Conservation (phyloP, 2,888 invertebrate species). For the Stenurella melanura region DNA sequence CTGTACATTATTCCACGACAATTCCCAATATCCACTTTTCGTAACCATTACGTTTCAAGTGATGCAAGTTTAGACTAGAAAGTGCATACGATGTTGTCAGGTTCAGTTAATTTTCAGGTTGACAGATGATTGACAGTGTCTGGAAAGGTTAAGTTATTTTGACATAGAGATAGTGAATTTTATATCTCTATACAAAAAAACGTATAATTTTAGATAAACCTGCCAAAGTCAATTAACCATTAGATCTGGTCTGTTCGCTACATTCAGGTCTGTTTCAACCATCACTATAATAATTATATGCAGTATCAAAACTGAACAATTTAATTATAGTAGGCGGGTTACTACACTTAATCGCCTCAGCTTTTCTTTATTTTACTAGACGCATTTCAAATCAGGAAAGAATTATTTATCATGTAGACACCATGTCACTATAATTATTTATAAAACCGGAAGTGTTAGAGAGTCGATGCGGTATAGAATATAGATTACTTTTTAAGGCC, state of each 20-base stretch:
- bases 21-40: no score
- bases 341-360: neutral
- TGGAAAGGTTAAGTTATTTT: neutral
- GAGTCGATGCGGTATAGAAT: neutral
- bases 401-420: slow-evolving; percentile 18
- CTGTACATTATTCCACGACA: no score
- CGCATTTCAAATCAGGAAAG: neutral
- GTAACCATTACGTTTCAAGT: neutral
- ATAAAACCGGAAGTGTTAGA: slow-evolving; percentile 17
- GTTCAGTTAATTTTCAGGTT: neutral
- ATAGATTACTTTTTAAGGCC: neutral
- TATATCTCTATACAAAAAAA: neutral
- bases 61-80: neutral
- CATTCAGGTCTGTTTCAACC: neutral
- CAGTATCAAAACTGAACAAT: neutral
- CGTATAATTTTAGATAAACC: neutral
- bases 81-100: neutral
- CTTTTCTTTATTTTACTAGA: slow-evolving; percentile 5
- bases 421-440: slow-evolving; percentile 17
- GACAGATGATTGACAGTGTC: neutral
- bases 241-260: no score
- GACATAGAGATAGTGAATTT: neutral
- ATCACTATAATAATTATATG: neutral
- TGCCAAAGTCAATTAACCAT: neutral
- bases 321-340: neutral